These are phyloP conservation scores for Pseudomugil gertrudae DNA, from an alignment of 2,797 vertebrate genomes.

Conservation along the genomic window DNA sequence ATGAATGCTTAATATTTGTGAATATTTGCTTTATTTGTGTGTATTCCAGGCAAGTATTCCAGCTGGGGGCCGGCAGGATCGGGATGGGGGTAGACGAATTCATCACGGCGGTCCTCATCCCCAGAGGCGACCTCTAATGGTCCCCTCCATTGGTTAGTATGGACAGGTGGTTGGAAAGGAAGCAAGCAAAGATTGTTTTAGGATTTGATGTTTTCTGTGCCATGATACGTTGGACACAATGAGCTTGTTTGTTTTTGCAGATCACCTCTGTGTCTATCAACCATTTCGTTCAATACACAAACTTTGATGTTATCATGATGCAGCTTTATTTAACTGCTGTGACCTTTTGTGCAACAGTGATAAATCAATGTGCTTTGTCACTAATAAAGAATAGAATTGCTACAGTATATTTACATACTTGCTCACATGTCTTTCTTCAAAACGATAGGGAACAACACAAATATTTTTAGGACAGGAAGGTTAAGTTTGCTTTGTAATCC, in stretches of 20 bases:
- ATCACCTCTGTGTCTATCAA: constrained; percentile 62
- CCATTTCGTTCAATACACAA: constrained; percentile 54
- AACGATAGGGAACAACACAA: constrained; percentile 15
- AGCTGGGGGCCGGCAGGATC: constrained; percentile 83
- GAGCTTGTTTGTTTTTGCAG: constrained; percentile 59
- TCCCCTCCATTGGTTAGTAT: constrained; percentile 94
- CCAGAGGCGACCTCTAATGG: constrained; percentile 86
- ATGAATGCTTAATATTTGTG: constrained; percentile 52
- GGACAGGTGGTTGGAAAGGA: constrained; percentile 5
- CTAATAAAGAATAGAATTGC: constrained; percentile 2
- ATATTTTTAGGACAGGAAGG: constrained; percentile 21
- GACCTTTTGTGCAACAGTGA: constrained; percentile 3
- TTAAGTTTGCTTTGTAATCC: constrained; percentile 67
- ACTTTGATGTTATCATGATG: constrained; percentile 29
- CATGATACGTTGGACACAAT: constrained; percentile 33
- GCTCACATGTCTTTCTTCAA: constrained; percentile 32
- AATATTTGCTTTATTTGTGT: constrained; percentile 49
- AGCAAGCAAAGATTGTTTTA: background rate
- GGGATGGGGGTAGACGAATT: constrained; percentile 78
- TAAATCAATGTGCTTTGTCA: constrained; percentile 1
- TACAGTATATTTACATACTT: constrained; percentile 5
- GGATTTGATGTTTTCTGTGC: constrained; percentile 33
- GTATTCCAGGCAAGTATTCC: constrained; percentile 83
- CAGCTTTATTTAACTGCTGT: constrained; percentile 3
- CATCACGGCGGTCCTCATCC: constrained; percentile 81